Percentiles rank a stretch among this genome's conserved stretches.
Evolutionary conservation across 2,888 invertebrate species (phyloP).

Genomic region (Hemaris fuciformis): DNA sequence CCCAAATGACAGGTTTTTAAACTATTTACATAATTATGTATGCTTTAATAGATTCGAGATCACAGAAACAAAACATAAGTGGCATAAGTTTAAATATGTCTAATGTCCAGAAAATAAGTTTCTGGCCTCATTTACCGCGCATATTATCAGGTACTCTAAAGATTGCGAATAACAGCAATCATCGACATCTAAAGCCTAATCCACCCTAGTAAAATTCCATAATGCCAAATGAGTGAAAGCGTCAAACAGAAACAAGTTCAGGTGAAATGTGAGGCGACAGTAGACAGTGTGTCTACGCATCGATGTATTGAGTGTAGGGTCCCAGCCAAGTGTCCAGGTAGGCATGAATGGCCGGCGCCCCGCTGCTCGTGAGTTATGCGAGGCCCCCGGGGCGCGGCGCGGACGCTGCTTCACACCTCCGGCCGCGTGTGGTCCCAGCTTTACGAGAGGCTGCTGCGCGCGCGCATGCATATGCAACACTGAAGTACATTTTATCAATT

Average conservation of each 20-base stretch:
- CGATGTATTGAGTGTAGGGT: slow-evolving; percentile 23
- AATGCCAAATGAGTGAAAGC: background rate
- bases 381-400: slow-evolving; percentile 70
- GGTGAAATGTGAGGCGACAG: slow-evolving; percentile 7
- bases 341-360: slow-evolving; percentile 79
- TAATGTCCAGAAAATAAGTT: too few relatives aligned
- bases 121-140: too few relatives aligned
- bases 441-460: slow-evolving; percentile 73
- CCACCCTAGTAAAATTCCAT: background rate
- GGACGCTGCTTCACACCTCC: slow-evolving; percentile 78
- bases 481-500: slow-evolving; percentile 7
- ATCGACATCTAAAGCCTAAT: background rate
- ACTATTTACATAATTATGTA: too few relatives aligned
- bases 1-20: background rate
- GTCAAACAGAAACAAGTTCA: background rate
- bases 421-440: slow-evolving; percentile 80
- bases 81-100: too few relatives aligned
- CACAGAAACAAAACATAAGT: too few relatives aligned
- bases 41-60: too few relatives aligned
- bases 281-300: slow-evolving; percentile 66
- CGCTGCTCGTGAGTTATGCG: slow-evolving; percentile 78
- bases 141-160: too few relatives aligned
- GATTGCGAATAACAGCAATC: too few relatives aligned
- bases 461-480: slow-evolving; percentile 41
- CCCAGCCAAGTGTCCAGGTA: slow-evolving; percentile 61